These are phyloP conservation scores for Drosophila subsilvestris DNA, from an alignment of 2,888 invertebrate species.

Conservation along the genomic window DNA sequence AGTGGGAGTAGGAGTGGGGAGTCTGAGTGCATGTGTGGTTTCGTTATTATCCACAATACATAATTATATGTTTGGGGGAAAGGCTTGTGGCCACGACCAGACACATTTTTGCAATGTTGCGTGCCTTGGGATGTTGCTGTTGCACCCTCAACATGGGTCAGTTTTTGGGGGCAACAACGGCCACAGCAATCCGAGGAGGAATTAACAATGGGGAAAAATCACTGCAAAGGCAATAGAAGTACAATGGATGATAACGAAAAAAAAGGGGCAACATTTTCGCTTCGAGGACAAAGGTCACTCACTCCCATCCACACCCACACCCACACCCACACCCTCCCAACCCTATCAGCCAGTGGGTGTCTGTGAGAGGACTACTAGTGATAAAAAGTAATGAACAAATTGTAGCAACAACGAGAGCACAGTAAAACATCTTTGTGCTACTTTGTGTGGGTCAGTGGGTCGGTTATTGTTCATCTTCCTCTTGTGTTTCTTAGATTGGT, in stretches of 20 bases:
- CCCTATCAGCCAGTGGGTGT: background rate
- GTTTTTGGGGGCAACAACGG: conserved; percentile 37
- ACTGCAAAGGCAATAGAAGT: conserved; percentile 56
- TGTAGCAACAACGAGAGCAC: conserved; percentile 63
- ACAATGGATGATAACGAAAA: conserved; percentile 49
- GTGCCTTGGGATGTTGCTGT: conserved; percentile 10
- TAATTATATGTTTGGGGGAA: conserved; percentile 60
- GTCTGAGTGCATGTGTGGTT: conserved; percentile 27
- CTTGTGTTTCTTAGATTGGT: conserved; percentile 57
- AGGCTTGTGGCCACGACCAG: conserved; percentile 52
- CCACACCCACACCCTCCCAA: background rate
- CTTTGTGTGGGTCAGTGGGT: conserved; percentile 77
- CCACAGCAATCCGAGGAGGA: conserved; percentile 56
- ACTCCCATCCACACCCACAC: conserved; percentile 4
- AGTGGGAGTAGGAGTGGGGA: background rate
- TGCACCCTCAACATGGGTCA: conserved; percentile 38
- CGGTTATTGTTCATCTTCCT: conserved; percentile 40
- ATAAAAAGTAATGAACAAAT: conserved; percentile 81
- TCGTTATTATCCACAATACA: conserved; percentile 48
- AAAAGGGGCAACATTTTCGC: conserved; percentile 74
- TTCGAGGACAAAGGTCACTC: conserved; percentile 64
- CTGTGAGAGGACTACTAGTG: conserved; percentile 48
- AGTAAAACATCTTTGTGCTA: conserved; percentile 76
- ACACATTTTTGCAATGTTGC: conserved; percentile 37
- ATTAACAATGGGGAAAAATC: conserved; percentile 65